Percentiles rank a stretch among this genome's conserved stretches.
Evolutionary conservation across 2,888 invertebrate species (phyloP).

Genomic region (Tinea trinotella): DNA sequence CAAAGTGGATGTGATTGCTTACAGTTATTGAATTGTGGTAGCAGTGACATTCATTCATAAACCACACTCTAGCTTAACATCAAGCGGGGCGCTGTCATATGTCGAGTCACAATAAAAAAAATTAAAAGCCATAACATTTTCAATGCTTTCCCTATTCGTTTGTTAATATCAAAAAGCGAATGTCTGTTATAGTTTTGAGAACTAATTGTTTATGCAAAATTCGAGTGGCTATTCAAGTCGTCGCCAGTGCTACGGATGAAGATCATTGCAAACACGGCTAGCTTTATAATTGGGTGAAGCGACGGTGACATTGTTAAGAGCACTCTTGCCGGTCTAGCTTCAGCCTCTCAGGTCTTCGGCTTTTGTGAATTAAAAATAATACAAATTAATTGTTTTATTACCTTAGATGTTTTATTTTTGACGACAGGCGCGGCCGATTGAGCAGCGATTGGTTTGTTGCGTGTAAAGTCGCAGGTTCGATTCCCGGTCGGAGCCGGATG

Average conservation of each 20-base stretch:
- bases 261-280: constrained; percentile 50
- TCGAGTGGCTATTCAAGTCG: constrained; percentile 64
- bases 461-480: no score
- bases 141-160: constrained; percentile 9
- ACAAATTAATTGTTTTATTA: background rate
- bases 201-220: constrained; percentile 69
- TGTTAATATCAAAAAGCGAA: constrained; percentile 23
- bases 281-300: constrained; percentile 46
- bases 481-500: no score
- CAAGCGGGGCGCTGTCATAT: no score
- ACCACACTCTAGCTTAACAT: no score
- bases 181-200: constrained; percentile 56
- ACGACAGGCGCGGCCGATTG: no score
- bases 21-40: no score
- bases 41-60: no score
- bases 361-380: constrained; percentile 19
- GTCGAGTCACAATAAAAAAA: constrained; percentile 2
- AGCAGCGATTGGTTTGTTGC: no score
- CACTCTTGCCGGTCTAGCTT: constrained; percentile 27
- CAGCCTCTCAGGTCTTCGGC: constrained; percentile 15
- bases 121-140: no score
- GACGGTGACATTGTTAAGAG: constrained; percentile 29
- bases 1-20: no score
- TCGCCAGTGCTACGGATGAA: constrained; percentile 41
- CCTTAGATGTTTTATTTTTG: no score